Evolutionary conservation across 2,113 vertebrate species (phyloP).

Genomic region (Silurus meridionalis): DNA sequence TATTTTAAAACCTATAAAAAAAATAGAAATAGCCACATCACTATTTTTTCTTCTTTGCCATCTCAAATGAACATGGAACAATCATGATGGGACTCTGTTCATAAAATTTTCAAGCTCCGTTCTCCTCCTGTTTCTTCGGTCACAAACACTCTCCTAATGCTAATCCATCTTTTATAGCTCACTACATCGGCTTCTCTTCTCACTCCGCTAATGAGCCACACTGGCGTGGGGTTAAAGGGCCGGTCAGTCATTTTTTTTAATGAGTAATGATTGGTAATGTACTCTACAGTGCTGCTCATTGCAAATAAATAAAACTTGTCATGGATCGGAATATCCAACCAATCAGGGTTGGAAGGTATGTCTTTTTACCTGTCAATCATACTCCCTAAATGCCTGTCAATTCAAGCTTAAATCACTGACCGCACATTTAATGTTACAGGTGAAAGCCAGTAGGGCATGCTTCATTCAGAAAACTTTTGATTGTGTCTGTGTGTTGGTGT

Average conservation of each 20-base stretch:
- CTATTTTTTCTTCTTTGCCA: constrained; percentile 38
- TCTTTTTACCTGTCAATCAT: background rate
- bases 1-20: too few relatives aligned
- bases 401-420: background rate
- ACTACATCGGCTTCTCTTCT: constrained; percentile 40
- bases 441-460: background rate
- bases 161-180: constrained; percentile 65
- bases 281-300: background rate
- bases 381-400: background rate
- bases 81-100: constrained; percentile 59
- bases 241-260: background rate
- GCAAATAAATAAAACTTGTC: background rate
- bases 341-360: background rate
- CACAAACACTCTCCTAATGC: constrained; percentile 48
- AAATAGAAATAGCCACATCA: background rate
- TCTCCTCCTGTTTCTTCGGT: constrained; percentile 48
- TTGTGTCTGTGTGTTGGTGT: constrained; percentile 29
- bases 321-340: background rate
- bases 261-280: background rate
- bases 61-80: constrained; percentile 63
- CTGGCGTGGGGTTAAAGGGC: background rate
- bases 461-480: background rate
- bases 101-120: constrained; percentile 68
- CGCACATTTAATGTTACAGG: background rate
- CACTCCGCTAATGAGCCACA: constrained; percentile 41